Evolutionary conservation across 1,140 invertebrate species (phyloP), one percentile per base, ranked within the genome.

Genomic region (Saccostrea glomerata): DNA sequence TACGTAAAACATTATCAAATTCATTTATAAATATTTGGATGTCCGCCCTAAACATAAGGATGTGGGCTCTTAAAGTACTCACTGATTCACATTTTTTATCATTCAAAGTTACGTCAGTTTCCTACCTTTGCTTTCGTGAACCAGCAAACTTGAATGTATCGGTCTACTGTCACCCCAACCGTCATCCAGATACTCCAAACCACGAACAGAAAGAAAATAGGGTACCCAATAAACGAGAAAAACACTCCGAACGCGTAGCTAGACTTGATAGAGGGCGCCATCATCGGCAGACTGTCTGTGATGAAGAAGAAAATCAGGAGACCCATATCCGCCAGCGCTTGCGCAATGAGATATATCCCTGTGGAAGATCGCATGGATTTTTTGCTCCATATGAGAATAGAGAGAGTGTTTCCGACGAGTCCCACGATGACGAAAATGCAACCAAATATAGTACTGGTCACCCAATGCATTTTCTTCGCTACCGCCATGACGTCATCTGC

Each of bases 131-230:
- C 89, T 54, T 90, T 87, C 25, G 77, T 90, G 54, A 93, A 90
- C 91, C 92, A 92, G 87, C 92, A 93, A 4, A 93, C 92, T 84
- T 91, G 91, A 15, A 93, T 93, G 89, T 93, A 93, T n/a, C 93
- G 86, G 88, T 93, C 93, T 0, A 92, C 90, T 1, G 91, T 92
- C 20, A 93, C 91, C 12, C 93, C 93, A 0, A 93, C 92, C 6
- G 91, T 93, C 87, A 92, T 90, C 93, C 93, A 93, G 60, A 93
- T 92, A 86, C 92, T 93, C 47, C 87, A 90, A 20, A 92, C 87
- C 2, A 93, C 90, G 4, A 90, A 88, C 30, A 93, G 86, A 87
- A 91, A 93, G 73, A 92, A 90, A 36, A 92, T 36, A 4, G 93
- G 93, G 82, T 90, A 93, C 3, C 93, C 93, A 40, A 93, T 89